A percentile compares a stretch with the other conserved stretches of the same genome.
phyloP scores from a whole-genome alignment of 2,113 vertebrate genomes.

The Gymnorhina tibicen region DNA sequence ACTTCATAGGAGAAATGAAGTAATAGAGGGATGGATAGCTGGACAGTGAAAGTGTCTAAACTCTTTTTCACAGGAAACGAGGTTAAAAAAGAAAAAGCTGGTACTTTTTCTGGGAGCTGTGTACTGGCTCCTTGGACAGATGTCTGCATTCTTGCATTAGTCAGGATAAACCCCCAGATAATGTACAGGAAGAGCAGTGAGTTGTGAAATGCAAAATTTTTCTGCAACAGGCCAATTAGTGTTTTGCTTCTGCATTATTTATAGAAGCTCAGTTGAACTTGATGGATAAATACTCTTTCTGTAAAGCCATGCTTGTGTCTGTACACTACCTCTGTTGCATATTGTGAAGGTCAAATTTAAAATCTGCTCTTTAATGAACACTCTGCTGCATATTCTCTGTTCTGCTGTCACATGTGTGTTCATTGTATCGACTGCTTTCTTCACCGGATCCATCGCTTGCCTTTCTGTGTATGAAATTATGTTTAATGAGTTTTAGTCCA shows the following conservation, averaged over 20 bases:
- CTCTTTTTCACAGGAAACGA: not conserved
- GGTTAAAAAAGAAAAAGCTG: not conserved
- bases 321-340: not conserved
- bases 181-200: not conserved
- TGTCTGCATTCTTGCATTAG: conserved; percentile 3
- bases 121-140: not conserved
- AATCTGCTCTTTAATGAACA: not conserved
- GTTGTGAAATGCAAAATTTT: conserved; percentile 12
- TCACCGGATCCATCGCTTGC: not conserved
- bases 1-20: not conserved
- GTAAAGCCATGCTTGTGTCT: not conserved
- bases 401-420: not conserved
- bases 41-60: not conserved
- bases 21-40: not conserved
- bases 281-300: not conserved
- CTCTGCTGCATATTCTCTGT: not conserved
- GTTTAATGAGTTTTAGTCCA: not conserved
- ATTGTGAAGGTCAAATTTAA: not conserved
- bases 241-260: conserved; percentile 32
- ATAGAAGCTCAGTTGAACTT: conserved; percentile 3
- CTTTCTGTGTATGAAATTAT: not conserved
- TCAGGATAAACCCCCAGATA: not conserved
- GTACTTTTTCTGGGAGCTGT: not conserved
- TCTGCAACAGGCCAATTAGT: conserved; percentile 26
- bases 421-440: not conserved